Base-by-base conservation (phyloP, 2,888 invertebrate species). In the Thymelicus sylvestris region DNA sequence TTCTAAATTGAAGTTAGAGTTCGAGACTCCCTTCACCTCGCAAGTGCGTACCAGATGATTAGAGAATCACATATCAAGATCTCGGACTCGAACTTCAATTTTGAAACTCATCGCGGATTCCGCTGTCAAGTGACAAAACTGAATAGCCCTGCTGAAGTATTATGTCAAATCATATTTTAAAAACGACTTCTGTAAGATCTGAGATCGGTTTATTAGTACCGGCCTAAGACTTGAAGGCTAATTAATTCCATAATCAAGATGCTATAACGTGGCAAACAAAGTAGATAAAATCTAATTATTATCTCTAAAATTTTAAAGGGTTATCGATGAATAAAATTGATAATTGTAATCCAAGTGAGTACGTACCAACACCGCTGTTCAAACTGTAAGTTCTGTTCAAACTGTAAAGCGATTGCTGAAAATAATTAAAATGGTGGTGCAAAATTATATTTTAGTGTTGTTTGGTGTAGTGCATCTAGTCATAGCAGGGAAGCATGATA, bases 401-500 rank as follows among this genome's bases (percentile, higher is more conserved):
- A 19, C 19, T 19, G 19, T 1, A 19, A 10, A 7, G 2, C 4
- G 5, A 24, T 24, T 55, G 55, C 4, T 55, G 24, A 24, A 3
- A 12, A 2, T 24, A 55, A 24, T 50, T 19, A 15, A 61, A 38
- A 68, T 68, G 68, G 55, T 52, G 47, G n/a, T 63, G 31, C 24
- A 24, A 12, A 19, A 31, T 3, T 48, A 1, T 38, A 4, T 68
- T 47, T 19, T 68, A 38, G 39, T 50, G 15, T 19, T 68, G 47
- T 47, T 31, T 57, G 44, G 31, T 38, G 5, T 13, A 39, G 47
- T 63, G 12, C 15, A n/a, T 12, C n/a, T 63, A 57, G 63, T 8
- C 38, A 13, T 6, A 57, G 68, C 68, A 6, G 63, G 63, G 12
- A 68, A 47, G 48, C 68, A 68, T 57, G 63, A 68, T n/a, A 47